A percentile compares a stretch with the other conserved stretches of the same genome.
Evolutionary conservation across 2,113 vertebrate genomes (phyloP).

Genomic region (Nothobranchius furzeri): DNA sequence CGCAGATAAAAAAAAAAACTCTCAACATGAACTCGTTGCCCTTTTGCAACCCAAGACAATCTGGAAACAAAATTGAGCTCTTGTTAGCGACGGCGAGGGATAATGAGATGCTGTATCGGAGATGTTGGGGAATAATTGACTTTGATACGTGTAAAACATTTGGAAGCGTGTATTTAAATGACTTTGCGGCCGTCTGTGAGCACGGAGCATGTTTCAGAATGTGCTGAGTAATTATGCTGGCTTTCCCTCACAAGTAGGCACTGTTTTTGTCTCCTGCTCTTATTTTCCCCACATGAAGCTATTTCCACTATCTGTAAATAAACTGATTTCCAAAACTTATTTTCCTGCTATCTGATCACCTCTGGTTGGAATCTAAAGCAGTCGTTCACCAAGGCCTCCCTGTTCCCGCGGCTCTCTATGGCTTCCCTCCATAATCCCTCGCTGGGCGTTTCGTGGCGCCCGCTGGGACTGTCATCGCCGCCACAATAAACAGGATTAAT

Average conservation of each 20-base stretch:
- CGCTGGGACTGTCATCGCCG: conserved; percentile 71
- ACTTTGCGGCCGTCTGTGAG: conserved; percentile 41
- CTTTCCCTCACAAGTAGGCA: conserved; percentile 55
- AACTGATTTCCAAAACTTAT: conserved; percentile 35
- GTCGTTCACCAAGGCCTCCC: conserved; percentile 20
- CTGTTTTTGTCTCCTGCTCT: conserved; percentile 38
- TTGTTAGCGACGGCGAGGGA: conserved; percentile 31
- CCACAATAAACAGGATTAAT: conserved; percentile 83
- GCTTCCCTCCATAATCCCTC: conserved; percentile 45
- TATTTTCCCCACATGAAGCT: conserved; percentile 21
- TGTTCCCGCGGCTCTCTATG: conserved; percentile 21
- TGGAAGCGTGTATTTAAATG: conserved; percentile 39
- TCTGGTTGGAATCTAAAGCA: conserved; percentile 30
- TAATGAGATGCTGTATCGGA: conserved; percentile 43
- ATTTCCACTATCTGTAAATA: conserved; percentile 48
- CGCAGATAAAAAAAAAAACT: neutral
- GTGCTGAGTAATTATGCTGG: conserved; percentile 56
- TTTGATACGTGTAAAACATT: conserved; percentile 45
- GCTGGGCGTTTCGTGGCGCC: conserved; percentile 59
- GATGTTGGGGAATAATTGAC: conserved; percentile 37
- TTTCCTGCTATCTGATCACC: conserved; percentile 24
- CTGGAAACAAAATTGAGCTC: conserved; percentile 31
- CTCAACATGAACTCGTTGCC: conserved; percentile 41
- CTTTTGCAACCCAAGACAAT: conserved; percentile 19
- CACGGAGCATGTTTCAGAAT: conserved; percentile 44